These are phyloP conservation scores for Odontamblyopus rebecca DNA, from an alignment of 2,797 vertebrate genomes.

Conservation along the genomic window DNA sequence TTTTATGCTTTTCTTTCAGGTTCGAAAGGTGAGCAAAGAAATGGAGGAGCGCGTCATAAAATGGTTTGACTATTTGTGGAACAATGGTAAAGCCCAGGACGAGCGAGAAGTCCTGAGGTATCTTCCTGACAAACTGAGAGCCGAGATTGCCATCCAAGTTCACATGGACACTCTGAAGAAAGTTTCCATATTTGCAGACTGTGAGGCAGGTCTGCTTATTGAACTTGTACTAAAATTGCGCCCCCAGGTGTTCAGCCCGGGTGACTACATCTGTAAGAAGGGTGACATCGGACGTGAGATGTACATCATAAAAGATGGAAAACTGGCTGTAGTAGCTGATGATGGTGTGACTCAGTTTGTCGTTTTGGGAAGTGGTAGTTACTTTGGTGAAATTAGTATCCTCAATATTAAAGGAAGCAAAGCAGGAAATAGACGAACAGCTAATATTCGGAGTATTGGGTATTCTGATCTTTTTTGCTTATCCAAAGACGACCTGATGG, in stretches of 20 bases:
- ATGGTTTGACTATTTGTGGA: conserved; percentile 98
- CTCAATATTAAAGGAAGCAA: conserved; percentile 98
- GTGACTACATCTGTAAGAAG: conserved; percentile 97
- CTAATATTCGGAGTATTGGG: conserved; percentile 95
- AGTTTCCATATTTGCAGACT: conserved; percentile 95
- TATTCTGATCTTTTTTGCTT: conserved; percentile 97
- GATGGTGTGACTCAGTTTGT: conserved; percentile 94
- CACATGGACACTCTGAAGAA: conserved; percentile 95
- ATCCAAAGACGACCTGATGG: conserved; percentile 98
- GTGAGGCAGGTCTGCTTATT: conserved; percentile 92
- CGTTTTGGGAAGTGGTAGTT: conserved; percentile 94
- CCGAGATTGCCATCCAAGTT: conserved; percentile 95
- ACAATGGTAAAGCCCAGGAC: conserved; percentile 92
- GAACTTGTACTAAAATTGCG: conserved; percentile 92
- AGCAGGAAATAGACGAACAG: conserved; percentile 94
- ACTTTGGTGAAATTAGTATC: conserved; percentile 98
- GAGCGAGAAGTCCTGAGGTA: conserved; percentile 92
- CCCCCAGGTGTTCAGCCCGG: conserved; percentile 94
- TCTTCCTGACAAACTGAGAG: conserved; percentile 93
- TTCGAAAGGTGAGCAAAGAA: conserved; percentile 92
- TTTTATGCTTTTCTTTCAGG: conserved; percentile 45
- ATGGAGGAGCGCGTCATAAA: conserved; percentile 93
- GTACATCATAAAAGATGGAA: conserved; percentile 99
- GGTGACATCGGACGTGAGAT: conserved; percentile 97
- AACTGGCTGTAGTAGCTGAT: conserved; percentile 95